Base-by-base conservation (phyloP, 2,113 vertebrate genomes). In the Mustelus asterias region DNA sequence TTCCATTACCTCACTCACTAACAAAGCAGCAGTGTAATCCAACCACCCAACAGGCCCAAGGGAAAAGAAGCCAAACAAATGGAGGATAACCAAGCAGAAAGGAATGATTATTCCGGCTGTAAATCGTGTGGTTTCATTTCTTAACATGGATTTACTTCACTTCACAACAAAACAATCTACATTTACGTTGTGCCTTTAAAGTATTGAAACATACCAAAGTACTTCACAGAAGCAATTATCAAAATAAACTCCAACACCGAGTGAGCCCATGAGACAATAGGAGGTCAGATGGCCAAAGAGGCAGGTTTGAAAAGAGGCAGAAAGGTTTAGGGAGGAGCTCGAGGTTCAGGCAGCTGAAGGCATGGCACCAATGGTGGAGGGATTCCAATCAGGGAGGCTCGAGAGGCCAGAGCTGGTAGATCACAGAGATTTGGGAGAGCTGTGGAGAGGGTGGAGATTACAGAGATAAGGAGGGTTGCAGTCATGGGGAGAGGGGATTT, bases 1-100 rank as follows among this genome's bases (percentile, higher is more conserved):
- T 48, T 88, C 85, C 85, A 48, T 89, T 89, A 54, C 44, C 41
- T 89, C 86, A 89, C 86, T 89, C 29, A 58, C 86, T 26, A 86
- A 89, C 24, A 89, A 89, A 41, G 37, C 80, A 37, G 80, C 80
- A 83, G 37, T 7, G 20, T 10, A 89, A 89, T 89, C 86, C 5
- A 58, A 29, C 48, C 37, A 58, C 9, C 48, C 10, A 26, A 54
- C 44, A 88, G 22, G 48, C 7, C 41, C 85, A 88, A 8, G 5
- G 22, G 85, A 48, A 89, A 89, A 54, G 80, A 18, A 83, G 16
- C 37, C 37, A 89, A 22, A 24, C 44, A 48, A 44, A 48, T 86
- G n/a, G 6, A 22, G 16, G 16, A 83, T 20, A 58, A 58, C 24
- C 24, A 26, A 89, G 48, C 48, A 26, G 48, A 54, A 54, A 58